Percentiles rank a stretch among this genome's conserved stretches.
These are phyloP conservation scores for Seladonia tumulorum DNA, from an alignment of 2,888 invertebrate species.

Conservation along the genomic window DNA sequence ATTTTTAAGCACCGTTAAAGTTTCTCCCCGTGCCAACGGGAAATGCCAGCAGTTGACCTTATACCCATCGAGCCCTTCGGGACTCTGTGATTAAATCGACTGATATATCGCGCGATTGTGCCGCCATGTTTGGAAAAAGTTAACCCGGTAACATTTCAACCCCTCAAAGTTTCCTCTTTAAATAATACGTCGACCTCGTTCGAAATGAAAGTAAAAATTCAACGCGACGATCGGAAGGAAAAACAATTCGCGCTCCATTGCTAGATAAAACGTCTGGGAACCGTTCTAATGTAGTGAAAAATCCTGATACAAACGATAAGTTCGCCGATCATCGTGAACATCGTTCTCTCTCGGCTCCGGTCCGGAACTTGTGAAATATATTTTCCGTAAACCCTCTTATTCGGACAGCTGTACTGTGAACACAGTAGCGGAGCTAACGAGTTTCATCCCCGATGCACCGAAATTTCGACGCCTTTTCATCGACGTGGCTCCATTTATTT, in stretches of 20 bases:
- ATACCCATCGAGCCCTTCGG: constrained; percentile 69
- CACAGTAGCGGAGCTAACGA: constrained; percentile 68
- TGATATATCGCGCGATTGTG: constrained; percentile 29
- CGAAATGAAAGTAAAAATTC: background rate
- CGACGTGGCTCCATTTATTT: constrained; percentile 51
- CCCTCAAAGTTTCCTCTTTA: constrained; percentile 6
- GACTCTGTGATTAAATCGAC: constrained; percentile 77
- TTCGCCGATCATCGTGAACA: constrained; percentile 43
- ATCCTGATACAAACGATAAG: background rate
- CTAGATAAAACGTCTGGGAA: background rate
- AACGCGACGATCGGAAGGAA: background rate
- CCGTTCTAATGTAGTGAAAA: background rate
- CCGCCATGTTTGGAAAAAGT: constrained; percentile 35
- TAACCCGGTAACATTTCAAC: constrained; percentile 72
- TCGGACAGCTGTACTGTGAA: constrained; percentile 61
- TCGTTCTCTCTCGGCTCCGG: constrained; percentile 58
- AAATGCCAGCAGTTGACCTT: constrained; percentile 78
- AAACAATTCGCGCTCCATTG: background rate
- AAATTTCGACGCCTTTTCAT: constrained; percentile 61
- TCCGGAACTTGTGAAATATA: constrained; percentile 56
- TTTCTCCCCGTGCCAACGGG: constrained; percentile 29
- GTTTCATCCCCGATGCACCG: constrained; percentile 58
- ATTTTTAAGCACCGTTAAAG: constrained; percentile 69
- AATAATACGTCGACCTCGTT: background rate
- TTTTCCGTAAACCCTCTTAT: constrained; percentile 62